Evolutionary conservation across 1,140 invertebrate genomes (phyloP).

Genomic region (Calephelis virginiensis): DNA sequence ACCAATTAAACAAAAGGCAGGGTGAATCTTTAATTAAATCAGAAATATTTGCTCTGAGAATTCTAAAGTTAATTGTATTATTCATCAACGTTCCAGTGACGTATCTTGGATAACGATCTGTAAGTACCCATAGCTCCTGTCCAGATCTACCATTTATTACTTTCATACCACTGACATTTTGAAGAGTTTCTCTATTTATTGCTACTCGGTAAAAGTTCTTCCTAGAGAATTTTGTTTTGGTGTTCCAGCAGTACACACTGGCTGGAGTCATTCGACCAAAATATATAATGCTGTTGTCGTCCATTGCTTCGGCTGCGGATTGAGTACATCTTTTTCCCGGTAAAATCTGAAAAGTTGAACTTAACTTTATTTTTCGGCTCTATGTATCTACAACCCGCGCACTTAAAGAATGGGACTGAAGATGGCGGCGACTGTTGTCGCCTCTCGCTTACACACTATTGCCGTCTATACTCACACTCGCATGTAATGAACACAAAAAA

Average conservation of each 20-base stretch:
- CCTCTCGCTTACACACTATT: too few relatives aligned
- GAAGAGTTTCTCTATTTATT: background rate
- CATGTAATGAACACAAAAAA: too few relatives aligned
- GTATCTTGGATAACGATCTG: background rate
- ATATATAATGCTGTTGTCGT: background rate
- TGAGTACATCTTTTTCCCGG: background rate
- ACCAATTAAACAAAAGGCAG: background rate
- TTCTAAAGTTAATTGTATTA: background rate
- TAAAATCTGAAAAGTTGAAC: background rate
- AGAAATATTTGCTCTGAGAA: background rate
- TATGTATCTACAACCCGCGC: too few relatives aligned
- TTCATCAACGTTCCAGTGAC: background rate
- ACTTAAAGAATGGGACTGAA: too few relatives aligned
- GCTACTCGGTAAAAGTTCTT: background rate
- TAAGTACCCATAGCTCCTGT: background rate
- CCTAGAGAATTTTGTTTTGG: background rate
- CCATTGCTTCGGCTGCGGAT: background rate
- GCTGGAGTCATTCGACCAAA: background rate
- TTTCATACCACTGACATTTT: background rate
- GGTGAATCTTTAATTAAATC: background rate
- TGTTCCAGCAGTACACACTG: background rate
- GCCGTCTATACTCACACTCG: too few relatives aligned
- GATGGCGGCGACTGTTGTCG: too few relatives aligned
- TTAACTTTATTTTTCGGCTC: too few relatives aligned
- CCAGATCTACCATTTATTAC: background rate